Conservation (phyloP, 2,797 vertebrate species). For the Pelodytes ibericus region DNA sequence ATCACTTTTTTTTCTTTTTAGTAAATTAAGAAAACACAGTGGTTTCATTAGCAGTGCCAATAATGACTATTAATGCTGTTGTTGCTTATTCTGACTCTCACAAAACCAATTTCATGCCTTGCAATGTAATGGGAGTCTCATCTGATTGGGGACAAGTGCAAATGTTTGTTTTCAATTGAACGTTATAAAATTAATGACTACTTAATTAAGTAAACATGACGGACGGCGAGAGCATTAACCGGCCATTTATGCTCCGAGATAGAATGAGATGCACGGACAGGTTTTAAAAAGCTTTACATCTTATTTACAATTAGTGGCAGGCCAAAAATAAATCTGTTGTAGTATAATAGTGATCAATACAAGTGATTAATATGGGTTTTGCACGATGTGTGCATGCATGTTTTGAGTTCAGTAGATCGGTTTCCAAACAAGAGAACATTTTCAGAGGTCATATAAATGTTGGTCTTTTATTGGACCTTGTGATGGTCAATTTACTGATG, state of each 20-base stretch:
- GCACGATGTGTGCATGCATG: no score
- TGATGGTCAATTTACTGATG: no score
- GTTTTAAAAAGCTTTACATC: not conserved
- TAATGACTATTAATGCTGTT: slow-evolving; percentile 46
- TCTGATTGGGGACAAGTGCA: slow-evolving; percentile 4
- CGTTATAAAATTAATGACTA: slow-evolving; percentile 46
- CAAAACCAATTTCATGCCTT: slow-evolving; percentile 50
- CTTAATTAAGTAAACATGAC: slow-evolving; percentile 50
- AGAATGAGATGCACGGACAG: not conserved
- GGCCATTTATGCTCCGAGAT: slow-evolving; percentile 13
- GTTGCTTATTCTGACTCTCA: slow-evolving; percentile 39
- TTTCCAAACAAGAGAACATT: no score
- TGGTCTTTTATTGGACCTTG: no score
- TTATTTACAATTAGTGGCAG: not conserved
- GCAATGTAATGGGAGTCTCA: slow-evolving; percentile 29
- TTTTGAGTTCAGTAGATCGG: no score
- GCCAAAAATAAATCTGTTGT: no score
- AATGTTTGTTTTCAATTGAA: slow-evolving; percentile 45
- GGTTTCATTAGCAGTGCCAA: slow-evolving; percentile 41
- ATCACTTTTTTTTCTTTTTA: slow-evolving; percentile 36
- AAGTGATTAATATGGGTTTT: no score
- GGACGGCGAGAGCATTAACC: slow-evolving; percentile 15
- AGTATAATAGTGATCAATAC: no score
- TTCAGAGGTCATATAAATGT: no score
- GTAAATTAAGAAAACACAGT: slow-evolving; percentile 49